Evolutionary conservation across 2,797 vertebrate species (phyloP).

Genomic region (Synaphobranchus kaupii): DNA sequence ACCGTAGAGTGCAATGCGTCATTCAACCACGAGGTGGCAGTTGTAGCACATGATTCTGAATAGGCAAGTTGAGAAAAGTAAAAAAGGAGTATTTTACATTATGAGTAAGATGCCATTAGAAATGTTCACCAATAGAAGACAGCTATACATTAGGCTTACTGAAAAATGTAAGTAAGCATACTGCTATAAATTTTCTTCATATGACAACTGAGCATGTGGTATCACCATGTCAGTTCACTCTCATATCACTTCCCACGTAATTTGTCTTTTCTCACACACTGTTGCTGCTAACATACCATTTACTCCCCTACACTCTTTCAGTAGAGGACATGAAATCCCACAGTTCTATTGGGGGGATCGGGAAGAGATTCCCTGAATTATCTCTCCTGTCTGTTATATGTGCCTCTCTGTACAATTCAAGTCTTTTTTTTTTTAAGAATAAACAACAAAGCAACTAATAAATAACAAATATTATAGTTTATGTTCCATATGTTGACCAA

Average conservation of each 20-base stretch:
- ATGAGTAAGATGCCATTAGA: background rate
- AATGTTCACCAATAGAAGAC: conserved; percentile 3
- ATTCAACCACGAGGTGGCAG: conserved; percentile 24
- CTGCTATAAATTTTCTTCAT: background rate
- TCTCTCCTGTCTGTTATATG: background rate
- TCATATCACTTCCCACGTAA: background rate
- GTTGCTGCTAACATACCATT: background rate
- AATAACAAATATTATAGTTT: no score
- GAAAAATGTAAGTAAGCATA: background rate
- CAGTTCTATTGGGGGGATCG: background rate
- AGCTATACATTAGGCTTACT: background rate
- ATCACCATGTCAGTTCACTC: background rate
- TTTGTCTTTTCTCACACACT: background rate
- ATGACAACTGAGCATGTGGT: background rate
- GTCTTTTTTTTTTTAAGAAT: background rate
- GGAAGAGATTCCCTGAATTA: background rate
- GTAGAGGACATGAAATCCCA: background rate
- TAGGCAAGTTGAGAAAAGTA: background rate
- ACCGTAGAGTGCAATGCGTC: background rate
- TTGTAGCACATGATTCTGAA: background rate
- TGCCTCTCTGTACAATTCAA: background rate
- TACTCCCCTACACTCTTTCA: background rate
- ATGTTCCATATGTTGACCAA: no score
- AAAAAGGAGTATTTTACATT: background rate
- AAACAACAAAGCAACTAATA: no score